Percentiles rank a stretch among this genome's conserved stretches.
These are phyloP conservation scores for Peribatodes rhomboidaria DNA, from an alignment of 2,888 invertebrate genomes.

Conservation along the genomic window DNA sequence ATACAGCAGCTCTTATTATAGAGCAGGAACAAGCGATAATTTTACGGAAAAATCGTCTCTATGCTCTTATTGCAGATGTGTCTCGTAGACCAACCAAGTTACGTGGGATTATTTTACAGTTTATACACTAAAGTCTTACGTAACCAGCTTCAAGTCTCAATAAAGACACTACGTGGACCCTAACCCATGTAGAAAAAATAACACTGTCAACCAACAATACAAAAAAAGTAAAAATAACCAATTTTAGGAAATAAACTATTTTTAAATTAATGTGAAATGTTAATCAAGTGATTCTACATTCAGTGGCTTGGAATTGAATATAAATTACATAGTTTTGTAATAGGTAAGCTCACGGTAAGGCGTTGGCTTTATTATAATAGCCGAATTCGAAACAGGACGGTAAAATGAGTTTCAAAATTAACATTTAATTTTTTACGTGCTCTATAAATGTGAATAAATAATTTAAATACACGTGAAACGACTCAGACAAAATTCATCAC, in stretches of 20 bases:
- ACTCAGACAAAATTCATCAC: not conserved
- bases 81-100: too few species aligned
- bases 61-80: too few species aligned
- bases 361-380: constrained; percentile 4
- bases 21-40: not conserved
- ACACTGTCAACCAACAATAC: too few species aligned
- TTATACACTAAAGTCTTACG: not conserved
- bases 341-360: constrained; percentile 9
- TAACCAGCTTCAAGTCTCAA: too few species aligned
- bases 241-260: too few species aligned
- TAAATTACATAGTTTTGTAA: not conserved
- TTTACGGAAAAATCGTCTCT: too few species aligned
- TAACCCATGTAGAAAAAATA: too few species aligned
- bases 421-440: constrained; percentile 4
- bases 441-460: not conserved
- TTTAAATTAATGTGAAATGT: not conserved
- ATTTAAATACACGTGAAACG: not conserved
- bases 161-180: too few species aligned
- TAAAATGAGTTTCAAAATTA: constrained; percentile 5
- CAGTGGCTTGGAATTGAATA: not conserved
- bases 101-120: too few species aligned
- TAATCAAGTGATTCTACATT: not conserved
- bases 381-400: constrained; percentile 4
- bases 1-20: constrained; percentile 3
- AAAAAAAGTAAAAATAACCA: too few species aligned